These are phyloP conservation scores for Ctenosaura bakeri DNA, from an alignment of 2,797 vertebrate species.

Conservation along the genomic window DNA sequence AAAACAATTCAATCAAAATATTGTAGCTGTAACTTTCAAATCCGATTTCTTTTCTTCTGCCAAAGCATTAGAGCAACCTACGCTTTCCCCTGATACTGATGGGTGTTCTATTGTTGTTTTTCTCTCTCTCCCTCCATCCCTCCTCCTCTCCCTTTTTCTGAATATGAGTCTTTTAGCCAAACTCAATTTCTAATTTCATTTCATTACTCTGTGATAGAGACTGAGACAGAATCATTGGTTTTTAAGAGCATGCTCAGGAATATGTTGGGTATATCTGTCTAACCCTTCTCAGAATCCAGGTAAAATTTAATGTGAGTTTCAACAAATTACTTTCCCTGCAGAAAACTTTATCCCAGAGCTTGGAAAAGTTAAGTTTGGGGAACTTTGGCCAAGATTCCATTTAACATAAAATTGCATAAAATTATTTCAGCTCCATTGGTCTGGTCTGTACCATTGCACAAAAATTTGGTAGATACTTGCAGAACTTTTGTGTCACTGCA, in stretches of 20 bases:
- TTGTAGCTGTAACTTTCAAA: constrained; percentile 29
- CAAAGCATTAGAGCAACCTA: constrained; percentile 3
- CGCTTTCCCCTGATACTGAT: background rate
- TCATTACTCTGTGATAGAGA: background rate
- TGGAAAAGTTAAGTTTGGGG: background rate
- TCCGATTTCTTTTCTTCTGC: background rate
- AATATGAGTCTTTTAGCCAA: constrained; percentile 5
- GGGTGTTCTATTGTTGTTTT: background rate
- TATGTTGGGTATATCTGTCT: background rate
- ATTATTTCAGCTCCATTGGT: no score
- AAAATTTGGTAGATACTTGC: no score
- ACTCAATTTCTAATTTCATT: background rate
- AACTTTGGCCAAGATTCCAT: background rate
- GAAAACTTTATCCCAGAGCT: background rate
- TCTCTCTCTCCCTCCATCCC: no score
- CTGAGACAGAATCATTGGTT: background rate
- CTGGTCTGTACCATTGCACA: no score
- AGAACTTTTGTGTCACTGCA: no score
- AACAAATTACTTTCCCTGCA: background rate
- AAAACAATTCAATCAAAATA: constrained; percentile 41
- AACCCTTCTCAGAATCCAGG: background rate
- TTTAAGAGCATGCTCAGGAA: background rate
- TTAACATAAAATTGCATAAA: no score
- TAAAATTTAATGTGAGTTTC: background rate
- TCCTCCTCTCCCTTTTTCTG: no score